Conservation (phyloP, 2,888 invertebrate genomes). For the Caenorhabditis panamensis region DNA sequence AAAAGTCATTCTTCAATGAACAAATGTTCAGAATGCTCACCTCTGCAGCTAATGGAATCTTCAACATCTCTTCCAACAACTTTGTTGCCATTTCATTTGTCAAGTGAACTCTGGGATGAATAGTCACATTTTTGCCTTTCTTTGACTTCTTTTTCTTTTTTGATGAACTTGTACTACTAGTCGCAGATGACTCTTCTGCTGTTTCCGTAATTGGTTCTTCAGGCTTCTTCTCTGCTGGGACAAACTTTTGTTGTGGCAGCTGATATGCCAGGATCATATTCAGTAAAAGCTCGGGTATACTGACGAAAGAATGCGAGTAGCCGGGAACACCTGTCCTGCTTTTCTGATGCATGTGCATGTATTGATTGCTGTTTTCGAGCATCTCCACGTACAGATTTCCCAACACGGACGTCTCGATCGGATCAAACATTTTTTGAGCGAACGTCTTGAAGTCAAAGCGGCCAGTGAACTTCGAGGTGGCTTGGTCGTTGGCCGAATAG, state of each 20-base stretch:
- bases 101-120: conserved; percentile 29
- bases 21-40: too few relatives aligned
- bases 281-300: conserved; percentile 42
- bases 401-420: conserved; percentile 25
- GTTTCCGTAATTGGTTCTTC: background rate
- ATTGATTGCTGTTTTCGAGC: conserved; percentile 19
- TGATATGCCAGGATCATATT: conserved; percentile 61
- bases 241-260: conserved; percentile 44
- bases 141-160: conserved; percentile 28
- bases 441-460: conserved; percentile 47
- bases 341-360: conserved; percentile 38
- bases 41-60: conserved; percentile 43
- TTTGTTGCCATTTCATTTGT: conserved; percentile 11
- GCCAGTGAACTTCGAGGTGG: conserved; percentile 33
- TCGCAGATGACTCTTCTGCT: conserved; percentile 2
- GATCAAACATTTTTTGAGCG: conserved; percentile 45
- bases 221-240: conserved; percentile 13
- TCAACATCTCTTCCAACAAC: conserved; percentile 27
- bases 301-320: conserved; percentile 23
- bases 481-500: conserved; percentile 19
- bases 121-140: conserved; percentile 41
- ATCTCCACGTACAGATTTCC: conserved; percentile 30
- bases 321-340: conserved; percentile 16
- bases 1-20: background rate
- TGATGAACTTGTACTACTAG: background rate